These are phyloP conservation scores for Brevipalpus yothersi DNA, from an alignment of 1,140 invertebrate species.

Conservation along the genomic window DNA sequence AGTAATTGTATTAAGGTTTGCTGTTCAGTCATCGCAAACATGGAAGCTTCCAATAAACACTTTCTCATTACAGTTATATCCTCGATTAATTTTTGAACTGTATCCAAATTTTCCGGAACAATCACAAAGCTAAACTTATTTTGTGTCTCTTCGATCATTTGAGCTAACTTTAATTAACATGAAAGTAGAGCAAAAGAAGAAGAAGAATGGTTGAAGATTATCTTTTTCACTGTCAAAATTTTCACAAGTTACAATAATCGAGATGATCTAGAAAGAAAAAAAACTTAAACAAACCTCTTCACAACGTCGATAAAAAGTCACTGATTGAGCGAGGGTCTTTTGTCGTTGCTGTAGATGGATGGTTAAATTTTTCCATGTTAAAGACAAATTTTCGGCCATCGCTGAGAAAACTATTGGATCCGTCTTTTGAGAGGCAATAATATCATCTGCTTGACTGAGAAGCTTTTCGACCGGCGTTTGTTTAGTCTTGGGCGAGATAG, in stretches of 20 bases:
- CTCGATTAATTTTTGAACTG: conserved; percentile 33
- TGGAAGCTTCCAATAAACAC: conserved; percentile 35
- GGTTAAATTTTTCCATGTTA: conserved; percentile 69
- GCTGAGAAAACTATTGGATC: conserved; percentile 56
- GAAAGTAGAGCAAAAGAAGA: no score
- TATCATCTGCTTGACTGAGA: conserved; percentile 52
- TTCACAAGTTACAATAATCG: no score
- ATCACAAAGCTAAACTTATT: conserved; percentile 33
- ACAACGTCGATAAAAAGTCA: conserved; percentile 4
- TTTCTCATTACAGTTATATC: not conserved
- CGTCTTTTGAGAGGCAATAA: conserved; percentile 48
- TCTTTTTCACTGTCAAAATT: no score
- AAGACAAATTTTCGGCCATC: conserved; percentile 64
- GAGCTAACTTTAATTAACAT: conserved; percentile 30
- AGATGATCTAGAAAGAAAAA: no score
- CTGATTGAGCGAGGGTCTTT: conserved; percentile 42
- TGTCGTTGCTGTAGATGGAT: conserved; percentile 46
- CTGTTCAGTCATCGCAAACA: conserved; percentile 49
- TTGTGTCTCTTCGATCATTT: conserved; percentile 39
- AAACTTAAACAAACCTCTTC: conserved; percentile 1
- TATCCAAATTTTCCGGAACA: conserved; percentile 37
- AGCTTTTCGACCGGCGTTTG: conserved; percentile 73
- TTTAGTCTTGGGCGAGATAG: conserved; percentile 36
- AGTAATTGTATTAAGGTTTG: conserved; percentile 42
- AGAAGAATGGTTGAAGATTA: no score